A percentile compares a stretch with the other conserved stretches of the same genome.
These are phyloP conservation scores for Gnathochromis pfefferi DNA, from an alignment of 2,113 vertebrate species.

Conservation along the genomic window DNA sequence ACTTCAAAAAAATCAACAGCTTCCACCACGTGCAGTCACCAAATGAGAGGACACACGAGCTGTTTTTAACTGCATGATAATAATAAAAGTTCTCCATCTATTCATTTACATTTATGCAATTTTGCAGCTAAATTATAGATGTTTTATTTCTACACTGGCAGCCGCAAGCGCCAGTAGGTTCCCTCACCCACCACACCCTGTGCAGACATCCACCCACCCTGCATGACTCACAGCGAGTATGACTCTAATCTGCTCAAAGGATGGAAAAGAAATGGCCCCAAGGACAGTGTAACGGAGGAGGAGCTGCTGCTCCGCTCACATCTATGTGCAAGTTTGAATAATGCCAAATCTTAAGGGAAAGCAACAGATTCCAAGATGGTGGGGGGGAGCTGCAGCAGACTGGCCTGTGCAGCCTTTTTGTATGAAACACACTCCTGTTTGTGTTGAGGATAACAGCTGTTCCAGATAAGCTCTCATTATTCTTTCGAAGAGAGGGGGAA, in stretches of 20 bases:
- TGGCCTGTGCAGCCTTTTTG: background rate
- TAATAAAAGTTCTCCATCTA: background rate
- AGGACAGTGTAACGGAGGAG: slow-evolving; percentile 14
- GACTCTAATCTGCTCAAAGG: slow-evolving; percentile 45
- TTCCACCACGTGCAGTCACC: background rate
- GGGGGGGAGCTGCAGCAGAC: background rate
- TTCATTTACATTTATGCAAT: slow-evolving; percentile 29
- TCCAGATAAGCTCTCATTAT: background rate
- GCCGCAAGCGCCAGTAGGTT: slow-evolving; percentile 31
- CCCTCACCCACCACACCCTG: slow-evolving; percentile 55
- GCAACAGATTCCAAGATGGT: background rate
- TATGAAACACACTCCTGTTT: background rate
- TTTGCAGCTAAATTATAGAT: slow-evolving; percentile 45
- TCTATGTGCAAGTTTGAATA: slow-evolving; percentile 25
- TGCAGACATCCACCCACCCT: slow-evolving; percentile 45
- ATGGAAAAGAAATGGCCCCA: slow-evolving; percentile 55
- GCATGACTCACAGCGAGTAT: slow-evolving; percentile 55
- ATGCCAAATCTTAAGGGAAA: slow-evolving; percentile 26
- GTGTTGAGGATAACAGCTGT: background rate
- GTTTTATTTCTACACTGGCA: slow-evolving; percentile 14
- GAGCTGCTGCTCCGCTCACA: slow-evolving; percentile 30
- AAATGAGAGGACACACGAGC: background rate
- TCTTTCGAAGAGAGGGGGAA: background rate
- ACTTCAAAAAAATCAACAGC: background rate
- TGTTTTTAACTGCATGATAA: slow-evolving; percentile 14